These are phyloP conservation scores for Rhingia campestris DNA, from an alignment of 2,888 invertebrate genomes.

Conservation along the genomic window DNA sequence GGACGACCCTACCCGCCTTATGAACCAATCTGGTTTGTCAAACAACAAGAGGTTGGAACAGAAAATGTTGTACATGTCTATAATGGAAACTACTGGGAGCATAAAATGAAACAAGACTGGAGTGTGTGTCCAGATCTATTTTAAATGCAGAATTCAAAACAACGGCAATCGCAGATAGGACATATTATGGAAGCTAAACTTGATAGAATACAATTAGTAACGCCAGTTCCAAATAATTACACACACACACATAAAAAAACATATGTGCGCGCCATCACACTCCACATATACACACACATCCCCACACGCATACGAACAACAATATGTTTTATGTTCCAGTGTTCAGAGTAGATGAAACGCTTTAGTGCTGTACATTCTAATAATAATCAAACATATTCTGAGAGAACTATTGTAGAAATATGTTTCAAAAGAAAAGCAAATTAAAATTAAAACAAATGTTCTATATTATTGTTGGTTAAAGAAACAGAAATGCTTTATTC, in stretches of 20 bases:
- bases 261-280: constrained; percentile 47
- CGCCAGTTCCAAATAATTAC: constrained; percentile 36
- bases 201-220: constrained; percentile 28
- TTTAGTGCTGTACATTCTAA: constrained; percentile 62
- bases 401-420: constrained; percentile 60
- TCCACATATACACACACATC: constrained; percentile 33
- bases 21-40: constrained; percentile 95
- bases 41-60: constrained; percentile 88
- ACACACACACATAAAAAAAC: constrained; percentile 28
- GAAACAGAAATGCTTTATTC: constrained; percentile 30
- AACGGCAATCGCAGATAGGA: constrained; percentile 20
- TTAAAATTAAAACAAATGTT: constrained; percentile 39
- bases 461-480: constrained; percentile 50
- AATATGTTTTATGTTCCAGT: constrained; percentile 64
- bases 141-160: constrained; percentile 75
- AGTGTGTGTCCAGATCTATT: constrained; percentile 93
- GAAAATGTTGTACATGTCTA: constrained; percentile 90
- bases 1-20: constrained; percentile 88
- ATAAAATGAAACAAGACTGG: constrained; percentile 95
- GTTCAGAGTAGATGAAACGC: constrained; percentile 62
- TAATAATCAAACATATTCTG: constrained; percentile 47
- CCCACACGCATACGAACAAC: constrained; percentile 39
- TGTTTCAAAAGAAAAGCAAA: constrained; percentile 37
- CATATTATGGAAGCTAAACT: constrained; percentile 26
- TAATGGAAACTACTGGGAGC: constrained; percentile 95